phyloP scores from a whole-genome alignment of 1,140 invertebrate genomes.

The Diprion similis region DNA sequence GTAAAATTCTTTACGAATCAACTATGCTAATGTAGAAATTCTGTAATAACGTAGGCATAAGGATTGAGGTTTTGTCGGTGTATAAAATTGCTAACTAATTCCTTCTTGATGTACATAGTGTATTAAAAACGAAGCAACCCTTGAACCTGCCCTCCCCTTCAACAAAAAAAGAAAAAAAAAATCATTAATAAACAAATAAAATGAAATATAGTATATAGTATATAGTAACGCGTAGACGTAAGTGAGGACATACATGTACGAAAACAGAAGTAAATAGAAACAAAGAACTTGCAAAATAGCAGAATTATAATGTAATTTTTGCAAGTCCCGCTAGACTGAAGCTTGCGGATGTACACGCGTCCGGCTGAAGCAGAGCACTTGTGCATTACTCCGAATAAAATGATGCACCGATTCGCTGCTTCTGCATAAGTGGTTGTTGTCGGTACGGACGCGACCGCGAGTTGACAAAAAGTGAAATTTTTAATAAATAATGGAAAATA shows the following conservation, averaged over 20 bases:
- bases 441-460: constrained; percentile 15
- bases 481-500: constrained; percentile 30
- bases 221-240: neutral
- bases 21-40: neutral
- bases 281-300: neutral
- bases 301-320: neutral
- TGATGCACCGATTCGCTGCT: neutral
- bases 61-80: constrained; percentile 20
- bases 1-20: neutral
- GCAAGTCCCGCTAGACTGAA: constrained; percentile 42
- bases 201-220: neutral
- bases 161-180: constrained; percentile 15
- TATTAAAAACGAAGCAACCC: constrained; percentile 27
- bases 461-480: constrained; percentile 36
- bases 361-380: neutral
- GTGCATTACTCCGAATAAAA: neutral
- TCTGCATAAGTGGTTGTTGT: neutral
- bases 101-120: constrained; percentile 34
- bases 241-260: constrained; percentile 3
- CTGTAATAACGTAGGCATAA: neutral
- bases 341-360: constrained; percentile 24
- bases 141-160: constrained; percentile 25
- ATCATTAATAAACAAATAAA: neutral
- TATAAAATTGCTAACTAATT: constrained; percentile 21
- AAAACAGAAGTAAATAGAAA: constrained; percentile 11